Conservation (phyloP, 1,140 invertebrate species). For the Akabosia matsudoensis region DNA sequence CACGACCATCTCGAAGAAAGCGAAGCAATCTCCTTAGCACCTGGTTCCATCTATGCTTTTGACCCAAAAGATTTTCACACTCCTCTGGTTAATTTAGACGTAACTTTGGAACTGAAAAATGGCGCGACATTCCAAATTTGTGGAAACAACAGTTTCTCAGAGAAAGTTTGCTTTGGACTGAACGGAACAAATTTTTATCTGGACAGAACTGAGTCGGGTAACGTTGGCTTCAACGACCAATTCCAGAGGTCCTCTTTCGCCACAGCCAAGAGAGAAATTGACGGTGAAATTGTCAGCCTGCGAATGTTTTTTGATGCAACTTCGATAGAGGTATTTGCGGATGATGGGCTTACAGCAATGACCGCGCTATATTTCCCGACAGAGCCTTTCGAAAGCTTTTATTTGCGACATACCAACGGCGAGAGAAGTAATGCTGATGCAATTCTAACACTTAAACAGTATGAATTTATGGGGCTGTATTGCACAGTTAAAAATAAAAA, state of each 20-base stretch:
- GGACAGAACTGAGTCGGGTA: constrained; percentile 32
- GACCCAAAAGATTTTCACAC: not conserved
- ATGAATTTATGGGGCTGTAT: not conserved
- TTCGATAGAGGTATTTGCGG: constrained; percentile 38
- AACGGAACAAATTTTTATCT: constrained; percentile 16
- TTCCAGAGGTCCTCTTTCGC: not conserved
- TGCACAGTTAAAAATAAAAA: not conserved
- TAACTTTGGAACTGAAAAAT: constrained; percentile 11
- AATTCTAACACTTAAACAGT: not conserved
- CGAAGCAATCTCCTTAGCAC: not conserved
- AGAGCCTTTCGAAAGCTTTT: not conserved
- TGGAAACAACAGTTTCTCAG: constrained; percentile 15
- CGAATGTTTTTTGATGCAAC: constrained; percentile 28
- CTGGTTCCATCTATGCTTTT: not conserved
- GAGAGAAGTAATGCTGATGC: not conserved
- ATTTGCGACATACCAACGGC: not conserved
- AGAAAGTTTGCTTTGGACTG: constrained; percentile 37
- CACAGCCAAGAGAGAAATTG: constrained; percentile 10
- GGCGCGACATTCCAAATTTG: constrained; percentile 24
- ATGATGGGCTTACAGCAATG: constrained; percentile 34
- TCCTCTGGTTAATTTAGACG: constrained; percentile 29
- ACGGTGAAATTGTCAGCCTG: not conserved
- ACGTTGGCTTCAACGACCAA: not conserved
- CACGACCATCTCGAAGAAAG: not conserved
- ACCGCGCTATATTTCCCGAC: constrained; percentile 38